A percentile compares a stretch with the other conserved stretches of the same genome.
These are phyloP conservation scores for Pomatorhinus ruficollis DNA, from an alignment of 2,113 vertebrate species.

Conservation along the genomic window DNA sequence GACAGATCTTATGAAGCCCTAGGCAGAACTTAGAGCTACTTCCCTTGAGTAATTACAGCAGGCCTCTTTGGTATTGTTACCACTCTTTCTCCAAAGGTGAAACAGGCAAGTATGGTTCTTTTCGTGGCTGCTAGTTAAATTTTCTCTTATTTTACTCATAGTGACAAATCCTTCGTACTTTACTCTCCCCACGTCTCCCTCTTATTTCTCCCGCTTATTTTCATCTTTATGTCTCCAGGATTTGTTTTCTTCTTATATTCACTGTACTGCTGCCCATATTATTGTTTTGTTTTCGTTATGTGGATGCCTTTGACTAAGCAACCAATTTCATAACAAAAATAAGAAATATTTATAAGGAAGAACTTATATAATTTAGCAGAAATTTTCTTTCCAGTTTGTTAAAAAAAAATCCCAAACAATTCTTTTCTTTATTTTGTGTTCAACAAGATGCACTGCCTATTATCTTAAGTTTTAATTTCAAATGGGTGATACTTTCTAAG, in stretches of 20 bases:
- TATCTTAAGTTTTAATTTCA: neutral
- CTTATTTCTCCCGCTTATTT: neutral
- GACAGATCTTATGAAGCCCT: neutral
- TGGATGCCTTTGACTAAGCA: neutral
- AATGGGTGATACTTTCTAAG: neutral
- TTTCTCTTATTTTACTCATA: neutral
- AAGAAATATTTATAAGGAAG: neutral
- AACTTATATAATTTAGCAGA: neutral
- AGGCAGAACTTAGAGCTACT: neutral
- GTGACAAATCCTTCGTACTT: neutral
- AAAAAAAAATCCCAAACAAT: neutral
- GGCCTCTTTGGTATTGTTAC: neutral
- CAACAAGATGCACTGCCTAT: neutral
- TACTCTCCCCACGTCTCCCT: fast-evolving
- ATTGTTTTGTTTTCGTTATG: neutral
- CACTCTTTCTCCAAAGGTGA: neutral
- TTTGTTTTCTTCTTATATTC: neutral
- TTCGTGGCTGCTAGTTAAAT: neutral
- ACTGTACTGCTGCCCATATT: neutral
- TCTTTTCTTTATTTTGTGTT: neutral
- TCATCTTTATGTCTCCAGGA: neutral
- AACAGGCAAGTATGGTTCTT: neutral
- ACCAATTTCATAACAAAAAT: neutral
- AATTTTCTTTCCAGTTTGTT: neutral
- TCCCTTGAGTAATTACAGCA: neutral